Evolutionary conservation across 2,888 invertebrate species (phyloP), one percentile per base, ranked within the genome.

Genomic region (Protodeltote pygarga): DNA sequence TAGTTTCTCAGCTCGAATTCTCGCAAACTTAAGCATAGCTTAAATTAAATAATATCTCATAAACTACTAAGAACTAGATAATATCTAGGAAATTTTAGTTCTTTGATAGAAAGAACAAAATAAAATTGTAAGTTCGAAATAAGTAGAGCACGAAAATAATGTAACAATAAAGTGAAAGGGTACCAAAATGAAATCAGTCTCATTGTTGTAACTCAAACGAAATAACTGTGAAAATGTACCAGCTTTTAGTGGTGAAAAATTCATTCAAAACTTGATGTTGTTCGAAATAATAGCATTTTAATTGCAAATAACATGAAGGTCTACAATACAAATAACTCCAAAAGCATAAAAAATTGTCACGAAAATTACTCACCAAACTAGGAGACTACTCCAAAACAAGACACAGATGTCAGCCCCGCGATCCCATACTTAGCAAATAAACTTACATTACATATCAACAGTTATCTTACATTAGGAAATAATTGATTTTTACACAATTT

Each of bases 71-170:
- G 29, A 21, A 14, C n/a, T 3, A 17, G 23, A 38, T n/a, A n/a
- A n/a, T n/a, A n/a, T n/a, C 9, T 27, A 37, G 28, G 24, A 38
- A 35, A 33, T 33, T 29, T 42, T 47, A 19, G 33, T 40, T 29
- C 16, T 24, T 25, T 24, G 17, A 15, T 28, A 24, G 34, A 25
- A 31, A 47, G 51, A 44, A 42, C 45, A 33, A 42, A 55, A 51
- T 59, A 71, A 71, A 71, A 79, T 71, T 73, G 65, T 65, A 74
- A 82, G 74, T 76, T 71, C 53, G 53, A 68, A 83, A 69, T 89
- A 92, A 90, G 91, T 92, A 86, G 91, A 92, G 89, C 91, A 92
- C 88, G 85, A 87, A 89, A 88, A 83, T 85, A 85, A 75, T 83
- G 83, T 83, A 85, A 85, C 85, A 84, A 84, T 85, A 83, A 92